phyloP scores from a whole-genome alignment of 2,888 invertebrate genomes.

The Euspilapteryx auroguttella region DNA sequence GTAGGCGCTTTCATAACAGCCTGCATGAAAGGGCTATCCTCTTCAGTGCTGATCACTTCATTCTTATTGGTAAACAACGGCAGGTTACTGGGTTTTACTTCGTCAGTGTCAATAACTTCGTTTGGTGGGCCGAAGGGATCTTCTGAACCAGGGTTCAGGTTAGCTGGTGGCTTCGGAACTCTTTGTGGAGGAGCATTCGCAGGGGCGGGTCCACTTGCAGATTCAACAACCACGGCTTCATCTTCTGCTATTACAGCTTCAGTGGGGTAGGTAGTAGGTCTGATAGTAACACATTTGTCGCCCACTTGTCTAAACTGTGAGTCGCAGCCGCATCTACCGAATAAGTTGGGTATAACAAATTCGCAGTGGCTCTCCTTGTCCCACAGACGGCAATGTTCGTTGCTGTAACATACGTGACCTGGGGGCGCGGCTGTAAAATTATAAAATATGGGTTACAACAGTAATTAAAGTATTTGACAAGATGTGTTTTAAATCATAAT shows the following conservation, averaged over 20 bases:
- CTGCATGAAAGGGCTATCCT: slow-evolving; percentile 44
- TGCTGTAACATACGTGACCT: slow-evolving; percentile 87
- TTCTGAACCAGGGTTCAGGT: slow-evolving; percentile 15
- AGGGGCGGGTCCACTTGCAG: slow-evolving; percentile 14
- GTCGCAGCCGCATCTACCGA: slow-evolving; percentile 85
- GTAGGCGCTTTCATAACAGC: slow-evolving; percentile 41
- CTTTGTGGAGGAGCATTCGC: slow-evolving; percentile 15
- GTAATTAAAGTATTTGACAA: no score
- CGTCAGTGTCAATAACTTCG: slow-evolving; percentile 19
- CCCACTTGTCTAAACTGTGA: slow-evolving; percentile 66
- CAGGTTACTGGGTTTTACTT: slow-evolving; percentile 30
- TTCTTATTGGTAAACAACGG: slow-evolving; percentile 34
- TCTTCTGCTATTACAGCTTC: slow-evolving; percentile 43
- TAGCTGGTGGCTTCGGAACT: slow-evolving; percentile 17
- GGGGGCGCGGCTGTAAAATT: slow-evolving; percentile 76
- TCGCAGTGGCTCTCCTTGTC: slow-evolving; percentile 84
- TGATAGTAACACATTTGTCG: slow-evolving; percentile 62
- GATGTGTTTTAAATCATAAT: no score
- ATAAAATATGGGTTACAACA: no score
- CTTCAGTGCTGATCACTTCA: slow-evolving; percentile 36
- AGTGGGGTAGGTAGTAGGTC: slow-evolving; percentile 23
- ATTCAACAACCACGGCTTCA: slow-evolving; percentile 19
- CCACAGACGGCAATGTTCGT: slow-evolving; percentile 85
- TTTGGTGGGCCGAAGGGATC: slow-evolving; percentile 18
- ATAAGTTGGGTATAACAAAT: slow-evolving; percentile 85